A percentile compares a stretch with the other conserved stretches of the same genome.
Evolutionary conservation across 2,113 vertebrate species (phyloP).

Genomic region (Platichthys stellatus): DNA sequence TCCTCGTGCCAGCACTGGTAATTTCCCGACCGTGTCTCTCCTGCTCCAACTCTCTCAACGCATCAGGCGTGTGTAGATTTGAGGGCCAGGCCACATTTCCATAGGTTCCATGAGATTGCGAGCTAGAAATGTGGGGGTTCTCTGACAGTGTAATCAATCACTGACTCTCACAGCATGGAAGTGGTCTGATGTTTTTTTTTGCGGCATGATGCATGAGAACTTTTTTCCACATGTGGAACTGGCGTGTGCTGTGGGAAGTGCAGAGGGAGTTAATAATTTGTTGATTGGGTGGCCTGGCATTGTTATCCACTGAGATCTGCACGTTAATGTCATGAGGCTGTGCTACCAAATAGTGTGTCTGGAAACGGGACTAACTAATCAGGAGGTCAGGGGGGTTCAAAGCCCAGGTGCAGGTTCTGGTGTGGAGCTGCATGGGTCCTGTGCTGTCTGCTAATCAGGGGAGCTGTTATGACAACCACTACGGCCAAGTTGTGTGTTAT

Average conservation of each 20-base stretch:
- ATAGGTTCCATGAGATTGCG: conserved; percentile 30
- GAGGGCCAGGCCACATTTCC: conserved; percentile 36
- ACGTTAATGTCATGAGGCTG: conserved; percentile 73
- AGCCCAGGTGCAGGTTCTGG: conserved; percentile 56
- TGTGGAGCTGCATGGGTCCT: conserved; percentile 22
- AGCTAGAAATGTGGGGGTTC: conserved; percentile 43
- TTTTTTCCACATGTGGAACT: conserved; percentile 74
- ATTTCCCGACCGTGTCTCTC: conserved; percentile 27
- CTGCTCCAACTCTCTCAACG: conserved; percentile 27
- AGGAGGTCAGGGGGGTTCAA: conserved; percentile 60
- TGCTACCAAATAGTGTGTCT: conserved; percentile 64
- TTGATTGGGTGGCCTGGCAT: conserved; percentile 74
- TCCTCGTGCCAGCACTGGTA: conserved; percentile 31
- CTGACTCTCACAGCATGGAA: conserved; percentile 46
- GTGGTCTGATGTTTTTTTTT: conserved; percentile 63
- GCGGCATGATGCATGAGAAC: conserved; percentile 53
- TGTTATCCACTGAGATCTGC: conserved; percentile 78
- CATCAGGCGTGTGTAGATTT: conserved; percentile 13
- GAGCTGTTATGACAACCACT: conserved; percentile 40
- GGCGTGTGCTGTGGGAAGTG: conserved; percentile 53
- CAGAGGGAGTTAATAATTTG: conserved; percentile 70
- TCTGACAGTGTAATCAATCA: conserved; percentile 68
- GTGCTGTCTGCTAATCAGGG: conserved; percentile 51
- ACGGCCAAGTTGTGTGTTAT: conserved; percentile 1
- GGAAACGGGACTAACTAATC: conserved; percentile 67